Evolutionary conservation across 2,113 vertebrate species (phyloP).

Genomic region (Halcyon senegalensis): DNA sequence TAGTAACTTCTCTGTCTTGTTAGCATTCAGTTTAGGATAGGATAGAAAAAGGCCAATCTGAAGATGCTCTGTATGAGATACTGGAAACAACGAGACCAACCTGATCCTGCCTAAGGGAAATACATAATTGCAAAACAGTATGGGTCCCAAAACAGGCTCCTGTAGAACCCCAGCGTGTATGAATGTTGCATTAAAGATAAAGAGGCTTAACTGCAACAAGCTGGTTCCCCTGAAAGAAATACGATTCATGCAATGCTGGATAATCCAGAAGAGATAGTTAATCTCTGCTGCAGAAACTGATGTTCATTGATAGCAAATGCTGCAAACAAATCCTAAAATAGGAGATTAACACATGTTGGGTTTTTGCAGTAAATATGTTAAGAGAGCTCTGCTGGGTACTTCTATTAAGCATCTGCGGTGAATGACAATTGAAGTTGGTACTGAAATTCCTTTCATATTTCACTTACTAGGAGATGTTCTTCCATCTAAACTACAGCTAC

Average conservation of each 20-base stretch:
- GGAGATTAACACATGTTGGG: not conserved
- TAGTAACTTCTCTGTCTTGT: slow-evolving; percentile 26
- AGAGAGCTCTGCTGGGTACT: not conserved
- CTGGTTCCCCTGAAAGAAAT: slow-evolving; percentile 8
- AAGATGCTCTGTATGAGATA: slow-evolving; percentile 39
- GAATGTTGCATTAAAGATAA: slow-evolving; percentile 36
- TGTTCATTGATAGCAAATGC: slow-evolving; percentile 3
- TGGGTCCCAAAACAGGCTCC: slow-evolving; percentile 30
- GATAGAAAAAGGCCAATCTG: slow-evolving; percentile 34
- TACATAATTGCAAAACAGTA: slow-evolving; percentile 47
- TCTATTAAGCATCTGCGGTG: not conserved
- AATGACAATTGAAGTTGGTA: not conserved
- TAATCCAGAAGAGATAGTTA: slow-evolving; percentile 19
- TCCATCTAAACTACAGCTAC: not conserved
- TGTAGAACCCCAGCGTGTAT: not conserved
- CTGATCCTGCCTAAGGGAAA: slow-evolving; percentile 24
- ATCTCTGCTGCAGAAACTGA: slow-evolving; percentile 21
- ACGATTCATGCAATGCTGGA: not conserved
- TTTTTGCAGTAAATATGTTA: not conserved
- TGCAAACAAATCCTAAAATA: slow-evolving; percentile 46
- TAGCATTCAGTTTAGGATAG: slow-evolving; percentile 10
- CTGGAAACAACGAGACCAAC: slow-evolving; percentile 7
- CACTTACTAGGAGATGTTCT: not conserved
- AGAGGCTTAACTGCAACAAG: slow-evolving; percentile 23
- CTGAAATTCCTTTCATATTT: not conserved